A percentile compares a stretch with the other conserved stretches of the same genome.
Evolutionary conservation across 2,888 invertebrate genomes (phyloP).

Genomic region (Chloromyia formosa): DNA sequence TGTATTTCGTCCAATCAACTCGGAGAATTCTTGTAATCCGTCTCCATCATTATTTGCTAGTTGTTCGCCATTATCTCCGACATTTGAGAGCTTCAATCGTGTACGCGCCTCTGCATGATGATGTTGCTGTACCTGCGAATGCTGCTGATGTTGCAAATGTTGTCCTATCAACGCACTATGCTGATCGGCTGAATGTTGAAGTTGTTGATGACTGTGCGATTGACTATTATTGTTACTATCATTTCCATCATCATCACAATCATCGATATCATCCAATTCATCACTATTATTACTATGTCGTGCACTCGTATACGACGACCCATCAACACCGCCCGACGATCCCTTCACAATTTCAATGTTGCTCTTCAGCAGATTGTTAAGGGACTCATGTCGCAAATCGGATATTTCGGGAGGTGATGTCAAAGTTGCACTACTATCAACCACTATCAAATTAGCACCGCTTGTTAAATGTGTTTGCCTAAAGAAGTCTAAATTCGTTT

Average conservation of each 20-base stretch:
- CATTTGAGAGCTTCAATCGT: constrained; percentile 9
- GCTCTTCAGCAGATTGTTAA: constrained; percentile 51
- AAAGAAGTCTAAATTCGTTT: constrained; percentile 53
- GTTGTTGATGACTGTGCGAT: not conserved
- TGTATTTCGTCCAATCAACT: constrained; percentile 46
- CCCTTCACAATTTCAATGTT: constrained; percentile 53
- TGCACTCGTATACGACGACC: not conserved
- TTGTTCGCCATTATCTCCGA: constrained; percentile 37
- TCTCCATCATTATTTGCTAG: constrained; percentile 46
- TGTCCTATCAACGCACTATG: constrained; percentile 11
- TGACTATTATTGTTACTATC: constrained; percentile 50
- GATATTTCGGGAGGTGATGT: constrained; percentile 40
- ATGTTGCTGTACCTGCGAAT: not conserved
- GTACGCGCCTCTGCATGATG: constrained; percentile 42
- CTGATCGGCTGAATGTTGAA: not conserved
- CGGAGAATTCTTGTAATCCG: constrained; percentile 50
- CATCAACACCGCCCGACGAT: not conserved
- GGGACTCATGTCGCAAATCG: constrained; percentile 46
- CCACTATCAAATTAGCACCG: constrained; percentile 24
- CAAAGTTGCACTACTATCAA: constrained; percentile 28
- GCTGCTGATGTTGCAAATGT: constrained; percentile 36
- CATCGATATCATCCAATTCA: constrained; percentile 47
- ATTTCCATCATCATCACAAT: constrained; percentile 48
- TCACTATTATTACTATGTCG: constrained; percentile 36
- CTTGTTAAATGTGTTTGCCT: constrained; percentile 24